Base-by-base conservation (phyloP, 2,888 invertebrate species). In the Polydrusus tereticollis region DNA sequence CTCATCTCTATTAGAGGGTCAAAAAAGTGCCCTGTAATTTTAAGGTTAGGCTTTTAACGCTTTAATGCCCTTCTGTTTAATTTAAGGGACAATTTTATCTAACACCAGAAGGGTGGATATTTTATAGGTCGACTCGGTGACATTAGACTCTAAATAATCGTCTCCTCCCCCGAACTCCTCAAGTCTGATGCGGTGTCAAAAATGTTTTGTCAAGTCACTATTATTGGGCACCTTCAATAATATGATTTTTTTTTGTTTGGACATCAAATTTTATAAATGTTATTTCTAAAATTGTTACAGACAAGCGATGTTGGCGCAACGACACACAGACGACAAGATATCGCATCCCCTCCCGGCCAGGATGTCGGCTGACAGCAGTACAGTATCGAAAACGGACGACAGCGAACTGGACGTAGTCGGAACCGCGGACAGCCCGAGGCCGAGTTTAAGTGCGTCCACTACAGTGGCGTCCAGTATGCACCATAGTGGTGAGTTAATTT, bases 321-420 rank as follows among this genome's bases (percentile, higher is more conserved):
- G 86, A 81, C 84, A 87, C 80, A 83, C 91, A 78, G 88, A 91
- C 87, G 84, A 89, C 77, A 88, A 89, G 85, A 86, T 88, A 83
- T 84, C 85, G 0, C 86, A 86, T 79, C 86, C 85, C 3, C 78
- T 85, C 41, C 86, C 85, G 12, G 86, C 85, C 12, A 79, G 85
- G 62, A 86, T 85, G 86, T 85, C 85, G n/a, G 85, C 86, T 3
- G 86, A 86, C 75, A 86, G 85, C 74, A 85, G 85, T 77, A 86
- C 85, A 2, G 84, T 84, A 89, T 93, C 80, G 91, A 95, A 83
- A 79, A 87, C 90, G 79, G 94, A 94, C 76, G 95, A 96, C 78
- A 95, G 95, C 73, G 96, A 96, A 85, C 86, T 96, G 82, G 96
- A 96, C 85, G 96, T 96, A 21, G 96, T 96, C 0, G 95, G 95